Evolutionary conservation across 2,888 invertebrate genomes (phyloP).

Genomic region (Leucoptera coffeella): DNA sequence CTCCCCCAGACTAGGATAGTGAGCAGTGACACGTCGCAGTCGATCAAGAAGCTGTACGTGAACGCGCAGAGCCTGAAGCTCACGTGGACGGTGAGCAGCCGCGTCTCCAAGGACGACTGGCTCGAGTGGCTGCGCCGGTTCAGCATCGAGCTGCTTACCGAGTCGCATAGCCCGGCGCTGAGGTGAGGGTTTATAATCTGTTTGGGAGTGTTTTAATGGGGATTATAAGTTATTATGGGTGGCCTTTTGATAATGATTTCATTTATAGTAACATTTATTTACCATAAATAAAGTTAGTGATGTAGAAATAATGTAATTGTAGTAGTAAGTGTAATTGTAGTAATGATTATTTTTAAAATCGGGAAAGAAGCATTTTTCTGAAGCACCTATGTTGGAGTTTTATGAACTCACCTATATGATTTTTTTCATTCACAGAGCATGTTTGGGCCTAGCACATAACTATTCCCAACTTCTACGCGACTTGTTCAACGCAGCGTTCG

Average conservation of each 20-base stretch:
- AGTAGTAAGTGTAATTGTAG: no score
- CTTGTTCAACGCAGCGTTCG: slow-evolving; percentile 96
- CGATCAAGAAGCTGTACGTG: slow-evolving; percentile 76
- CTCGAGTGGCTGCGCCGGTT: slow-evolving; percentile 91
- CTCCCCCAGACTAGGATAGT: no score
- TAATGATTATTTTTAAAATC: no score
- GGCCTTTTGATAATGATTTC: no score
- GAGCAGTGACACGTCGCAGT: slow-evolving; percentile 60
- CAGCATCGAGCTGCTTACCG: slow-evolving; percentile 88
- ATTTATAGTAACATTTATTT: no score
- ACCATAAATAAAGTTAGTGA: no score
- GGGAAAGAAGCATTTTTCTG: no score
- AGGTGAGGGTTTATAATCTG: slow-evolving; percentile 24
- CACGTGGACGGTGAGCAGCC: slow-evolving; percentile 86
- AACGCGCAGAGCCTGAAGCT: slow-evolving; percentile 78
- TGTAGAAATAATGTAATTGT: no score
- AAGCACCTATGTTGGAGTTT: no score
- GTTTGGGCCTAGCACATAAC: slow-evolving; percentile 86
- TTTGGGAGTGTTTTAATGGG: no score
- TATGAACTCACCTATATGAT: no score
- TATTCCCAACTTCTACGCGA: slow-evolving; percentile 94
- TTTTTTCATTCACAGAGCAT: slow-evolving; percentile 61
- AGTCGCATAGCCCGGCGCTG: slow-evolving; percentile 92
- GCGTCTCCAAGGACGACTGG: slow-evolving; percentile 98
- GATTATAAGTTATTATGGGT: no score